Evolutionary conservation across 1,140 invertebrate species (phyloP), one percentile per base, ranked within the genome.

Genomic region (Papilio aristodemus): DNA sequence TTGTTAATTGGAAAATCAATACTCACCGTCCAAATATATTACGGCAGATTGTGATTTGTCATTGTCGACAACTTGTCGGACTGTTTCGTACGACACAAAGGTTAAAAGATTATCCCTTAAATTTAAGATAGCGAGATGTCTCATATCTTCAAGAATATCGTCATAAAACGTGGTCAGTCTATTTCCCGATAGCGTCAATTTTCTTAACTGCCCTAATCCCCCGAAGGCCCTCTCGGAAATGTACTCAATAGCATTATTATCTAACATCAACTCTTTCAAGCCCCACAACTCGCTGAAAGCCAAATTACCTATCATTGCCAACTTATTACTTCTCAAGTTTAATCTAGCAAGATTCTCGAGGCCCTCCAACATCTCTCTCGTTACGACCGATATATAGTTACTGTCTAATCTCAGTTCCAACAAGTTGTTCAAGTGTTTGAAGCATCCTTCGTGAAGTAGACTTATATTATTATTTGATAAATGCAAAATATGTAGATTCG

Each of bases 1-100:
- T 75, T 69, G n/a, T n/a, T 10, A 66, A 37, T 46, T 66, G 19
- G 8, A 25, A 71, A 74, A 39, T 68, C 46, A 67, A 19, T 71
- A 94, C 95, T 95, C 82, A 96, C 96, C 95, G 87, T 94, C 94
- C 66, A 96, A 83, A 79, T 94, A 94, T 79, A 96, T 87, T 93
- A 94, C 83, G 94, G 92, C 85, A 93, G 96, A 83, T 92, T 77
- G 67, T 32, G 82, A 77, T 78, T 91, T 89, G 58, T 88, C 89
- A 59, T 88, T 89, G 17, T 94, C 93, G 73, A 96, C 91, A 79
- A 97, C 93, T 36, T 95, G 95, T 68, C 93, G 93, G 66, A 96
- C 92, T 50, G 95, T 95, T 69, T 95, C 94, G 74, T 94, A 94
- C 22, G 94, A 94, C 72, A 97, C 92, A 10, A 94, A 95, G 73